Base-by-base conservation (phyloP, 37 sponge, comb jelly and placozoan species). In the Trichoplax adhaerens region DNA sequence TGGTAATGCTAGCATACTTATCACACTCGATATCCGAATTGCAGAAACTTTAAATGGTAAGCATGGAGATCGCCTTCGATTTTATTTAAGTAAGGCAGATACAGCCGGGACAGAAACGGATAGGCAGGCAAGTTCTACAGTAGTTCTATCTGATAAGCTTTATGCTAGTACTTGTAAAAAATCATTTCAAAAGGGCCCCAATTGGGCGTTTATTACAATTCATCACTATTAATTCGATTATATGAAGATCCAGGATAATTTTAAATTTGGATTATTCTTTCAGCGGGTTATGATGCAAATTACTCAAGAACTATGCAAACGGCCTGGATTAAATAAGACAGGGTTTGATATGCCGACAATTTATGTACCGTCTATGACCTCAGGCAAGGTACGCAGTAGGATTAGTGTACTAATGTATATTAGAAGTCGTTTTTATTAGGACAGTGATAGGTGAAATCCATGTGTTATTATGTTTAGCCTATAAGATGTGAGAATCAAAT, bases 321-420 rank as follows among this genome's bases (percentile, higher is more conserved):
- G 87, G 64, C 87, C 80, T 0, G 87, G 87, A 7, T 76, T 86
- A 52, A 86, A 86, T 72, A 83, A 71, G 64, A 70, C 87, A 51
- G 87, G 82, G 10, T 83, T 86, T 76, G 83, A 86, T 64, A 86
- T 86, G 83, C 87, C 87, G 4, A 79, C 87, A 29, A 86, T 86
- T 48, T 86, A 67, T 65, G 64, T 86, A 5, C 87, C 87, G 0
- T 60, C 76, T 49, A 75, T 86, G 6, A 79, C 80, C 29, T 29
- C 29, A 29, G 29, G 29, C 29, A 29, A 29, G 29, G 29, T 29
- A 29, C 29, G 29, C 29, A 29, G 29, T 29, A 29, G 29, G 29
- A 29, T 29, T 29, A 29, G 29, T 54, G 83, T 57, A 52, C 78
- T 79, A 79, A 79, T 83, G 54, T 4, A 1, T 12, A 53, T 51